Percentiles rank a stretch among this genome's conserved stretches.
These are phyloP conservation scores for Ferrisia virgata DNA, from an alignment of 2,888 invertebrate genomes.

Conservation along the genomic window DNA sequence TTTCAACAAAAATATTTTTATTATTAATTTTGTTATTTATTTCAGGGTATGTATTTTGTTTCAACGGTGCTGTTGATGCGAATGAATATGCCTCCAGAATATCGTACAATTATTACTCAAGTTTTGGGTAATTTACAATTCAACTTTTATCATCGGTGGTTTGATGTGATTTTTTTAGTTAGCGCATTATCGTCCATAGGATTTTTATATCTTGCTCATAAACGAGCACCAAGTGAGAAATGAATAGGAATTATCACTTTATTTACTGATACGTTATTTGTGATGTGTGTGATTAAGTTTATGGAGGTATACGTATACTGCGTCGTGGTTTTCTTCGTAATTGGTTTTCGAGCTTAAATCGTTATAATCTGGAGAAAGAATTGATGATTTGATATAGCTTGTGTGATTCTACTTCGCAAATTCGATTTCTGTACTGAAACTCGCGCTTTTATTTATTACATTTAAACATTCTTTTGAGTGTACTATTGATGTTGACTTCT, in stretches of 20 bases:
- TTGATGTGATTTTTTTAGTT: conserved; percentile 97
- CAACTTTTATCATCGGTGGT: conserved; percentile 99
- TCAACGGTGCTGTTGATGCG: conserved; percentile 94
- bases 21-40: conserved; percentile 48
- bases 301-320: too few relatives aligned
- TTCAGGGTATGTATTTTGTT: conserved; percentile 96
- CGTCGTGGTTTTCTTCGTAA: background rate
- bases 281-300: background rate
- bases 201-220: conserved; percentile 92
- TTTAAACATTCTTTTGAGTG: conserved; percentile 9
- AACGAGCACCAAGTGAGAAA: conserved; percentile 34
- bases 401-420: background rate
- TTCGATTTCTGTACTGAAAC: background rate
- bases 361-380: background rate
- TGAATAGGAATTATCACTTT: background rate
- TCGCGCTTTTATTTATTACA: background rate
- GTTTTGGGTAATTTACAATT: conserved; percentile 97
- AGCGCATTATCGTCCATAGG: conserved; percentile 93
- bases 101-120: conserved; percentile 85
- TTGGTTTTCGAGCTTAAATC: background rate
- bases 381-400: background rate
- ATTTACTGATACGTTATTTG: background rate
- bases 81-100: conserved; percentile 99
- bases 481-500: background rate
- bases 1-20: background rate